Evolutionary conservation across 2,888 invertebrate genomes (phyloP), one percentile per base, ranked within the genome.

Genomic region (Xanthia togata): DNA sequence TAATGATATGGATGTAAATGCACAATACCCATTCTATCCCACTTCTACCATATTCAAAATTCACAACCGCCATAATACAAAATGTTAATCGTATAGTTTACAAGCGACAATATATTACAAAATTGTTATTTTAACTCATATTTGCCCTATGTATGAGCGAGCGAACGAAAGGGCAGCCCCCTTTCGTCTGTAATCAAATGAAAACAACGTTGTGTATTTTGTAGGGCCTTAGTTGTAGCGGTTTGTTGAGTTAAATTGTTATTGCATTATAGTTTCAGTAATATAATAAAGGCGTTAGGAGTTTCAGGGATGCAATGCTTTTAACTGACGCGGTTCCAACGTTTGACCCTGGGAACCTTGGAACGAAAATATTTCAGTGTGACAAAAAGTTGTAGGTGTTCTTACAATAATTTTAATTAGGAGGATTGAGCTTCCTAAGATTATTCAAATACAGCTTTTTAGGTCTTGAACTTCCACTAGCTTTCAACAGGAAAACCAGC

Each of bases 181-280:
- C 83, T 91, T 91, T 89, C 89, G 83, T 87, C 89, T 87, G 85
- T 87, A 88, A 89, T 90, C 86, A 88, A 86, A 88, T 83, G 81
- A 87, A 89, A 88, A 88, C 86, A 88, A 86, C 82, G 75, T 74
- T 62, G 47, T 72, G 73, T 68, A 47, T 20, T 73, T 26, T 74
- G 82, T 86, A 31, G 59, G 88, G 88, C 20, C 38, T 9, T 20
- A 90, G 70, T 89, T n/a, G 0, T 0, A 80, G 91, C 91, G 89
- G 11, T 44, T 73, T 68, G 11, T 20, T 41, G 12, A 41, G 31
- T 5, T 41, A 9, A 20, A 17, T 31, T 14, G 2, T 35, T 35
- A n/a, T 74, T 73, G 8, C 3, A n/a, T 35, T 12, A n/a, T 4
- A 2, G 20, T 26, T 57, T 44, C 17, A 47, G 3, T 35, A n/a